phyloP scores from a whole-genome alignment of 2,888 invertebrate genomes.

The Chymomyza amoena region DNA sequence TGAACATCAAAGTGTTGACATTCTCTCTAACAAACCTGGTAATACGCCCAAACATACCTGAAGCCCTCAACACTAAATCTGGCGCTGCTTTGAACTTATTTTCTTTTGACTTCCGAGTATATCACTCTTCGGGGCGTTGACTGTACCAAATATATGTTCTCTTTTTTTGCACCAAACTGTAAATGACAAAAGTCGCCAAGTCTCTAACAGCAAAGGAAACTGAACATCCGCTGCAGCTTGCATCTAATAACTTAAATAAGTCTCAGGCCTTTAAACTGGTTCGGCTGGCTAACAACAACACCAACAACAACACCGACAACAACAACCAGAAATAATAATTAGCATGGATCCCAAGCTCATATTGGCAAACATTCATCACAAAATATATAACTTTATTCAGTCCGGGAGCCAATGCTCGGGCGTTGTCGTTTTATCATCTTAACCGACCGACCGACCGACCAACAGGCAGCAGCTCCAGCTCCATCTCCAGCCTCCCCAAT shows the following conservation, averaged over 20 bases:
- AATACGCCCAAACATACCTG: too few species aligned
- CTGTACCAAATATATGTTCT: not conserved
- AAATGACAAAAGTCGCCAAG: constrained; percentile 63
- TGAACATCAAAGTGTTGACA: too few species aligned
- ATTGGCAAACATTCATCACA: constrained; percentile 51
- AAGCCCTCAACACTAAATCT: too few species aligned
- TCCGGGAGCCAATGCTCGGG: constrained; percentile 8
- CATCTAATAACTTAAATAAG: constrained; percentile 65
- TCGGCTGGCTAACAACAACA: constrained; percentile 24
- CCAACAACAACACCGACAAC: not conserved
- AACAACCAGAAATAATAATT: constrained; percentile 43
- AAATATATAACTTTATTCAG: constrained; percentile 59
- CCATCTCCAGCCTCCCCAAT: not conserved
- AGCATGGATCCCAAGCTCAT: constrained; percentile 37
- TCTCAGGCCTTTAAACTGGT: constrained; percentile 46
- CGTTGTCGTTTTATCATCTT: constrained; percentile 1
- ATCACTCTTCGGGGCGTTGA: too few species aligned
- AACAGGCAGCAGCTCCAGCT: not conserved
- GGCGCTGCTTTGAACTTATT: too few species aligned
- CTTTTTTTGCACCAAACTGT: constrained; percentile 45
- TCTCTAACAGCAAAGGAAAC: constrained; percentile 52
- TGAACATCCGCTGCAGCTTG: constrained; percentile 66
- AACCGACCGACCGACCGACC: not conserved
- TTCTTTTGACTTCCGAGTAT: not conserved
- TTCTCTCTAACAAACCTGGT: too few species aligned